Conservation (phyloP, 2,888 invertebrate species). For the Eupithecia pulchellata region DNA sequence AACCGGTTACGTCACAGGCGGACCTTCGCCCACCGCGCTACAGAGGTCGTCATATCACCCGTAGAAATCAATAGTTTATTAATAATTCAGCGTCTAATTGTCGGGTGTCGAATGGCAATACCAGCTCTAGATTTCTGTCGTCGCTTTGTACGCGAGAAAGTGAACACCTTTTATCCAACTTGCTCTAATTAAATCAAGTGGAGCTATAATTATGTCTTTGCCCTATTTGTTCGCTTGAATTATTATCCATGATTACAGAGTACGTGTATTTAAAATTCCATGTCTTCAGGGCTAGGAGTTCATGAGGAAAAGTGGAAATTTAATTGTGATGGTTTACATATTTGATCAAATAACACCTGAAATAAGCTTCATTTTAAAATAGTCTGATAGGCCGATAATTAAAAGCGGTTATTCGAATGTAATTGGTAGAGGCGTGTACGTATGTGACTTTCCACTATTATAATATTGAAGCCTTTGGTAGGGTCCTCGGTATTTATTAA, state of each 20-base stretch:
- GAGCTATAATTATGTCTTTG: slow-evolving; percentile 79
- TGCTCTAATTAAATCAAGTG: slow-evolving; percentile 74
- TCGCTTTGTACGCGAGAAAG: slow-evolving; percentile 75
- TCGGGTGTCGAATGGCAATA: slow-evolving; percentile 61
- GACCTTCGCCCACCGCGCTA: too few relatives aligned
- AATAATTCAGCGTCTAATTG: slow-evolving; percentile 59
- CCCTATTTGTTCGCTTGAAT: slow-evolving; percentile 75
- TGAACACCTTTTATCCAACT: slow-evolving; percentile 77
- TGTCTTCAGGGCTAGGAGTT: slow-evolving; percentile 52
- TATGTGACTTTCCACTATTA: slow-evolving; percentile 30
- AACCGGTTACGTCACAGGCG: too few relatives aligned
- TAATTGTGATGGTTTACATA: slow-evolving; percentile 74
- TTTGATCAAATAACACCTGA: slow-evolving; percentile 82
- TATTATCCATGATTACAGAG: slow-evolving; percentile 76
- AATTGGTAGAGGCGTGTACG: slow-evolving; percentile 56
- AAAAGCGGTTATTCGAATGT: slow-evolving; percentile 56
- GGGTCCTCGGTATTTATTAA: background rate
- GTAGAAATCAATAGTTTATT: background rate
- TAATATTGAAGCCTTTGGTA: slow-evolving; percentile 36
- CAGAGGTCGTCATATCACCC: too few relatives aligned
- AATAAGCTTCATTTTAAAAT: slow-evolving; percentile 74
- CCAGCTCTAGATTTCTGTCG: slow-evolving; percentile 58
- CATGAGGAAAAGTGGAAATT: slow-evolving; percentile 61
- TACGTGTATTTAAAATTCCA: slow-evolving; percentile 70
- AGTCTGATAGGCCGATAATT: slow-evolving; percentile 68